Percentiles rank a stretch among this genome's conserved stretches.
Evolutionary conservation across 92 coral and sea anemone species (phyloP).

Genomic region (Porites divaricata): DNA sequence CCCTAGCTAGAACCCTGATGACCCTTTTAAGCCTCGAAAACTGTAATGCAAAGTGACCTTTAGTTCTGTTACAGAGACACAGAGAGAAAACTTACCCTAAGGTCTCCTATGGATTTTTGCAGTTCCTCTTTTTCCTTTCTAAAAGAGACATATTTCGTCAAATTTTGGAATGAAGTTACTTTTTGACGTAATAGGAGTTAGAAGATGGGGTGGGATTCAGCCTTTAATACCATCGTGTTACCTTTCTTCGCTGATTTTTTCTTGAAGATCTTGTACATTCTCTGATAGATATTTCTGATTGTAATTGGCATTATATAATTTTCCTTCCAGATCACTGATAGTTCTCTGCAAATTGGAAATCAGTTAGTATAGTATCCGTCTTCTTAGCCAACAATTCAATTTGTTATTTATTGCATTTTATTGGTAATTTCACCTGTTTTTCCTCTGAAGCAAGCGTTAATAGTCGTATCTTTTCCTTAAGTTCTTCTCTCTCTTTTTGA

Average conservation of each 20-base stretch:
- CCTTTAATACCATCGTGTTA: background rate
- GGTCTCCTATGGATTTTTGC: slow-evolving; percentile 22
- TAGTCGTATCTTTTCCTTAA: slow-evolving; percentile 49
- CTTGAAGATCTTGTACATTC: slow-evolving; percentile 60
- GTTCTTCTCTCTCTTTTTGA: slow-evolving; percentile 42
- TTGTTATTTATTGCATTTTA: background rate
- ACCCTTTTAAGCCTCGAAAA: background rate
- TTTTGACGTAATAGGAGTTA: too few species aligned
- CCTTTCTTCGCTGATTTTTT: slow-evolving; percentile 47
- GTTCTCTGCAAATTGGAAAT: slow-evolving; percentile 29
- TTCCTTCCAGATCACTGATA: slow-evolving; percentile 57
- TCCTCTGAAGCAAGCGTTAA: slow-evolving; percentile 40
- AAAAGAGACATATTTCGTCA: background rate
- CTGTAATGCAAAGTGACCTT: background rate
- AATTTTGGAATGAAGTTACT: background rate
- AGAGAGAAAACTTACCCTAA: slow-evolving; percentile 1
- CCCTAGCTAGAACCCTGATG: background rate
- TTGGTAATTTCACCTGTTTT: slow-evolving; percentile 49
- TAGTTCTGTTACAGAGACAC: background rate
- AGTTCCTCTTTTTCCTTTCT: slow-evolving; percentile 44
- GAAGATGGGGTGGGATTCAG: too few species aligned
- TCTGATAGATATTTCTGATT: slow-evolving; percentile 57
- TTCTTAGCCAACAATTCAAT: background rate
- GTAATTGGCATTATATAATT: slow-evolving; percentile 45
- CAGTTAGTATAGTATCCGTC: too few species aligned